phyloP scores from a whole-genome alignment of 2,113 vertebrate species.

The Psettodes erumei region DNA sequence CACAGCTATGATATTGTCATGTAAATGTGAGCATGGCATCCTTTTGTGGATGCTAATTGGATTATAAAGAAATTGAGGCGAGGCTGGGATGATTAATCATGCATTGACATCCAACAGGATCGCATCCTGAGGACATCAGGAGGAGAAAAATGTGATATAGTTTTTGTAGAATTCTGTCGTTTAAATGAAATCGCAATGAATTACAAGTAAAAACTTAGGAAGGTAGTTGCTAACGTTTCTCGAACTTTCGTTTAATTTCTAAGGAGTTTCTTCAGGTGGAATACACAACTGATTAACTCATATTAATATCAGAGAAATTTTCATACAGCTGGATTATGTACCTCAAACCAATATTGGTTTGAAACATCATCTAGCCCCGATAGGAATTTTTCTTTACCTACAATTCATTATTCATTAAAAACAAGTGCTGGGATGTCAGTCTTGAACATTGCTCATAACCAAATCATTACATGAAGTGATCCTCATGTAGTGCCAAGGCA shows the following conservation, averaged over 20 bases:
- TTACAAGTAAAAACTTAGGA: not conserved
- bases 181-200: not conserved
- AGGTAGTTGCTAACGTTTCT: not conserved
- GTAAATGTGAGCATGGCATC: slow-evolving; percentile 42
- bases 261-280: not conserved
- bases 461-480: slow-evolving; percentile 1
- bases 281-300: not conserved
- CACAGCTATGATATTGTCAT: slow-evolving; percentile 46
- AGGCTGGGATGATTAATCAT: slow-evolving; percentile 10
- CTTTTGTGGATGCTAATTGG: slow-evolving; percentile 49
- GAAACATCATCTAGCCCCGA: not conserved
- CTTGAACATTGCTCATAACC: not conserved
- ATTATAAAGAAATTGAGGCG: slow-evolving; percentile 31
- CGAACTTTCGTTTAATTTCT: no score
- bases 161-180: not conserved
- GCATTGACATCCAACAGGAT: not conserved
- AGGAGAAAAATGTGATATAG: not conserved
- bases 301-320: not conserved
- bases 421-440: not conserved
- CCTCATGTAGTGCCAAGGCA: not conserved
- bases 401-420: not conserved
- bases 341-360: no score
- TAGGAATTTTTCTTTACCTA: not conserved
- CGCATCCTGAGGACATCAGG: not conserved
- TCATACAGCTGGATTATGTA: no score